Evolutionary conservation across 1,140 invertebrate species (phyloP).

Genomic region (Himalopsyche phryganea): DNA sequence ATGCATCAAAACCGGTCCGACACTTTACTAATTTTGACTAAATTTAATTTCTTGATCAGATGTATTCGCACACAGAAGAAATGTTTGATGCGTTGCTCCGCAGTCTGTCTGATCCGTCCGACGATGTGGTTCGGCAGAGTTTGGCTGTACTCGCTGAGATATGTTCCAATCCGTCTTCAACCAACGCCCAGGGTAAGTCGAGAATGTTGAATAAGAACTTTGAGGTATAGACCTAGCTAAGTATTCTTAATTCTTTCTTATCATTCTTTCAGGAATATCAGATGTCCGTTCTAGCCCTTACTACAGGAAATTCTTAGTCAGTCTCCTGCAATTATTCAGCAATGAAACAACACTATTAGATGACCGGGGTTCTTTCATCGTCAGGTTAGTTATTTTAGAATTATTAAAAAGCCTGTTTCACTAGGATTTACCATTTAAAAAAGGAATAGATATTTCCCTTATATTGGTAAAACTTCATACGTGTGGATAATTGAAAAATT

Average conservation of each 20-base stretch:
- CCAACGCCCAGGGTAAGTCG: slow-evolving; percentile 20
- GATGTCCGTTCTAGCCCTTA: slow-evolving; percentile 54
- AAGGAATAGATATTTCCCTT: too few relatives aligned
- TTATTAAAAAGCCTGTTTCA: too few relatives aligned
- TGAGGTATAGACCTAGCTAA: slow-evolving; percentile 10
- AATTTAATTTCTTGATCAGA: slow-evolving; percentile 59
- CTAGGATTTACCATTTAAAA: too few relatives aligned
- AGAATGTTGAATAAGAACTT: not conserved
- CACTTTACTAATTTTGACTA: too few relatives aligned
- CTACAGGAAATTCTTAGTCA: slow-evolving; percentile 85
- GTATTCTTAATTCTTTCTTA: not conserved
- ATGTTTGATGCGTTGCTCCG: slow-evolving; percentile 83
- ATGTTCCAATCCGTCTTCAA: slow-evolving; percentile 55
- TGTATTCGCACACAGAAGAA: slow-evolving; percentile 78
- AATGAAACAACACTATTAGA: slow-evolving; percentile 83
- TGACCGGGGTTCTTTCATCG: slow-evolving; percentile 91
- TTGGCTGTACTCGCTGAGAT: slow-evolving; percentile 90
- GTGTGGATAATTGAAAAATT: too few relatives aligned
- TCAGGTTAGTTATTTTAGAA: slow-evolving; percentile 65
- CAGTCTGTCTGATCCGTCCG: slow-evolving; percentile 83
- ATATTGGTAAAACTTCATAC: too few relatives aligned
- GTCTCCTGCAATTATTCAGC: slow-evolving; percentile 81
- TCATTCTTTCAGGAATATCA: slow-evolving; percentile 13
- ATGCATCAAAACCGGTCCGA: too few relatives aligned
- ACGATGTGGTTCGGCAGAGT: slow-evolving; percentile 90